phyloP scores from a whole-genome alignment of 2,797 vertebrate species.

The Catharus ustulatus region DNA sequence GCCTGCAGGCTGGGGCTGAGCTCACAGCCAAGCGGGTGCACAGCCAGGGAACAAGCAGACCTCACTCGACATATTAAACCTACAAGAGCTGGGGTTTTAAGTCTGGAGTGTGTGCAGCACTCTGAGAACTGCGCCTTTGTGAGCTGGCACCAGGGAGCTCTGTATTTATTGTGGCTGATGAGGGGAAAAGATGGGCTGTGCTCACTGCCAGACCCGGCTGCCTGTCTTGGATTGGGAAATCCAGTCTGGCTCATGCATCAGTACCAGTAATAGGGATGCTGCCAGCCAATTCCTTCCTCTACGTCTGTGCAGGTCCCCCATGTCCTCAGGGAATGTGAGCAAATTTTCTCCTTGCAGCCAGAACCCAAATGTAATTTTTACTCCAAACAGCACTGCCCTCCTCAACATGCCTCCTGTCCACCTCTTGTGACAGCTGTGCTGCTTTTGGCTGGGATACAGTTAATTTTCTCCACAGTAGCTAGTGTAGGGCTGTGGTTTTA shows the following conservation, averaged over 20 bases:
- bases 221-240: slow-evolving; percentile 54
- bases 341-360: background rate
- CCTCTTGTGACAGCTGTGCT: background rate
- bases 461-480: background rate
- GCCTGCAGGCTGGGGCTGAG: background rate
- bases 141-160: slow-evolving; percentile 44
- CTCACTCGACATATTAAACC: background rate
- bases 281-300: slow-evolving; percentile 33
- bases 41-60: background rate
- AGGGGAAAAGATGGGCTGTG: slow-evolving; percentile 55
- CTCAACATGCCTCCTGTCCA: background rate
- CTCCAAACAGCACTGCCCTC: background rate
- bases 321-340: background rate
- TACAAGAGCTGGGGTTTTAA: background rate
- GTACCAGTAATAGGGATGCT: slow-evolving; percentile 40
- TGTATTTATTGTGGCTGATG: slow-evolving; percentile 54
- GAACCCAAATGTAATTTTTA: background rate
- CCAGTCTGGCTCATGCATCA: slow-evolving; percentile 48
- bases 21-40: background rate
- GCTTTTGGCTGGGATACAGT: background rate
- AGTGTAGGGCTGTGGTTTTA: background rate
- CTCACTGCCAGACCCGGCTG: slow-evolving; percentile 42
- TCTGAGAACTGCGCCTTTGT: slow-evolving; percentile 26
- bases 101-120: background rate
- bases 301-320: slow-evolving; percentile 27